phyloP scores from a whole-genome alignment of 53 echinoderm and acorn worm genomes.

The Arbacia lixula region DNA sequence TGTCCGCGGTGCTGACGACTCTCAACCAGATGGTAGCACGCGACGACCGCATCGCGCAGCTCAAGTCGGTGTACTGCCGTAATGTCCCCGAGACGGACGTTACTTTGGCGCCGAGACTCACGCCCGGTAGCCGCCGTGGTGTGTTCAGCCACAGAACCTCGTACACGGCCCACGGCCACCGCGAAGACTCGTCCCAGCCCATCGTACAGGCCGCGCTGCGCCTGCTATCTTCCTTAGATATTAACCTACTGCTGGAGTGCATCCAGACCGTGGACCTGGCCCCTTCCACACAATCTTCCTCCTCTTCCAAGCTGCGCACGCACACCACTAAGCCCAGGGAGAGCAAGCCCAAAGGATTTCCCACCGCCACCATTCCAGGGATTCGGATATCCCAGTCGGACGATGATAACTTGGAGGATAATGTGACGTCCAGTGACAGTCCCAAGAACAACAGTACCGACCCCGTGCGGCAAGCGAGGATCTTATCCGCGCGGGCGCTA shows the following conservation, averaged over 20 bases:
- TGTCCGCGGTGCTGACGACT: constrained; percentile 46
- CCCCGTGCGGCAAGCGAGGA: constrained; percentile 60
- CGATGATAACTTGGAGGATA: constrained; percentile 3
- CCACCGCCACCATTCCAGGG: constrained; percentile 33
- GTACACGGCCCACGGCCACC: constrained; percentile 43
- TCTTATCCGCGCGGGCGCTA: constrained; percentile 70
- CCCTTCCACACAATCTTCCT: not conserved
- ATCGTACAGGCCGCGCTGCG: constrained; percentile 64
- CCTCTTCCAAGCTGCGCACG: not conserved
- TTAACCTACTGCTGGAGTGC: constrained; percentile 74
- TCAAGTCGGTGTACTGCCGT: constrained; percentile 44
- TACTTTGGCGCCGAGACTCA: not conserved
- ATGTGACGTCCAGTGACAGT: not conserved
- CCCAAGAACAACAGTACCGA: constrained; percentile 23
- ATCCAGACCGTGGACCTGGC: constrained; percentile 65
- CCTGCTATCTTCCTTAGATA: constrained; percentile 71
- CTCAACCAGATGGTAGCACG: constrained; percentile 47
- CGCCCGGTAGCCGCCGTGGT: constrained; percentile 35
- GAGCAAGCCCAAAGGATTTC: constrained; percentile 44
- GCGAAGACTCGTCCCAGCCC: constrained; percentile 26
- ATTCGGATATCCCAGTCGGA: constrained; percentile 52
- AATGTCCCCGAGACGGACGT: constrained; percentile 49
- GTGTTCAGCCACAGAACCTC: constrained; percentile 49
- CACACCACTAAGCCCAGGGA: constrained; percentile 34
- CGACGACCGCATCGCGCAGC: constrained; percentile 52